These are phyloP conservation scores for Bombus waltoni DNA, from an alignment of 1,140 invertebrate species.

Conservation along the genomic window DNA sequence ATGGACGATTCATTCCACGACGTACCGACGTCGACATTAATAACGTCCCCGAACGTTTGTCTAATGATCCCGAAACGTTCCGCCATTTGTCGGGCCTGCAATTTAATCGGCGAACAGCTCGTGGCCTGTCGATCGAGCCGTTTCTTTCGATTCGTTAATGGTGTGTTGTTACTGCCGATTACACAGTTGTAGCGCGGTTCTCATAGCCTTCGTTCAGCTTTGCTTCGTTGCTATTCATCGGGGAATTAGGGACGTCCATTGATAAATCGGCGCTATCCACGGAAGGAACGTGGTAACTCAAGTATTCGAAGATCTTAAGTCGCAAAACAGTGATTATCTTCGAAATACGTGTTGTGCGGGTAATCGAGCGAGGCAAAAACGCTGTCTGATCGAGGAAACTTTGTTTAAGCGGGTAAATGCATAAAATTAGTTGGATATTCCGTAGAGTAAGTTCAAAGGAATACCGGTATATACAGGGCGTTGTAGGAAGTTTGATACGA, in stretches of 20 bases:
- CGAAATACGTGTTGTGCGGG: not conserved
- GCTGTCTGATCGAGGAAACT: not conserved
- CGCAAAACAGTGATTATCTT: not conserved
- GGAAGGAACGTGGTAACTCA: not conserved
- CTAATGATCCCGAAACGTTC: conserved; percentile 61
- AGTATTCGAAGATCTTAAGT: not conserved
- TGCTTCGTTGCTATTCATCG: not conserved
- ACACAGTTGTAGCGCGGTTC: not conserved
- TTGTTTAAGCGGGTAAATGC: not conserved
- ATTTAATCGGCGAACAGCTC: conserved; percentile 56
- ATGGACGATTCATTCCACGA: conserved; percentile 55
- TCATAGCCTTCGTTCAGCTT: not conserved
- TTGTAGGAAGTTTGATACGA: not conserved
- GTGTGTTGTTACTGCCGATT: conserved; percentile 41
- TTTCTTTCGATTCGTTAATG: conserved; percentile 56
- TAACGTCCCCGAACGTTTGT: conserved; percentile 55
- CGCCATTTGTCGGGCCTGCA: conserved; percentile 52
- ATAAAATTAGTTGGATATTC: not conserved
- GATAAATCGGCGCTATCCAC: not conserved
- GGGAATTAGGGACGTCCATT: not conserved
- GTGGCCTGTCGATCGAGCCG: not conserved
- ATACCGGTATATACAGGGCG: not conserved
- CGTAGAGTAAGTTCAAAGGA: not conserved
- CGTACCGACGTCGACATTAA: conserved; percentile 59
- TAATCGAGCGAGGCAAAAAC: not conserved